Evolutionary conservation across 2,888 invertebrate genomes (phyloP).

Genomic region (Cephus rjabovi): DNA sequence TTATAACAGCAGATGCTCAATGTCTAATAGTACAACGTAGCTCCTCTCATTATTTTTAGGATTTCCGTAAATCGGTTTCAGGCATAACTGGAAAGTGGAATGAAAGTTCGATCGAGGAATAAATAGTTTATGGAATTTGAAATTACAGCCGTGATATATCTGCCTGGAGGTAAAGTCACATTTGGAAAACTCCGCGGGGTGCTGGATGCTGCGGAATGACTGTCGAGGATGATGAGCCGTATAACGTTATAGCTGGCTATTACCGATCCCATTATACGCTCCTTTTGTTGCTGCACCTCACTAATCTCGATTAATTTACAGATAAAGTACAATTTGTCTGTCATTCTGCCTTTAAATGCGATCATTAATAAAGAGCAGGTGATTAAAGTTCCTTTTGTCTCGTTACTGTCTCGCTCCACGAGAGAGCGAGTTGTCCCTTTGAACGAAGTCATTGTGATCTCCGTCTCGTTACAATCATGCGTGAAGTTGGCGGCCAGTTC

Average conservation of each 20-base stretch:
- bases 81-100: not conserved
- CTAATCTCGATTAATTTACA: constrained; percentile 46
- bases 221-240: constrained; percentile 23
- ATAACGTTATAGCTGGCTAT: constrained; percentile 18
- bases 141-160: not conserved
- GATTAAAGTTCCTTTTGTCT: constrained; percentile 50
- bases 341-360: constrained; percentile 34
- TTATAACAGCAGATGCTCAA: not conserved
- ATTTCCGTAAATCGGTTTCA: not conserved
- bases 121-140: not conserved
- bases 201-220: constrained; percentile 15
- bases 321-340: constrained; percentile 50
- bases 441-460: constrained; percentile 16
- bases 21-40: not conserved
- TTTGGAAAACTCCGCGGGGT: constrained; percentile 23
- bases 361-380: constrained; percentile 52
- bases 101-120: not conserved
- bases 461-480: not conserved
- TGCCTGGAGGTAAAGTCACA: not conserved
- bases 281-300: constrained; percentile 24
- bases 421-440: constrained; percentile 36
- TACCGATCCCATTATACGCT: constrained; percentile 21
- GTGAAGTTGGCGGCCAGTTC: not conserved
- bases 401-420: constrained; percentile 34
- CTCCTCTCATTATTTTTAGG: not conserved